Evolutionary conservation across 2,113 vertebrate species (phyloP), one percentile per base, ranked within the genome.

Genomic region (Empidonax alnorum): DNA sequence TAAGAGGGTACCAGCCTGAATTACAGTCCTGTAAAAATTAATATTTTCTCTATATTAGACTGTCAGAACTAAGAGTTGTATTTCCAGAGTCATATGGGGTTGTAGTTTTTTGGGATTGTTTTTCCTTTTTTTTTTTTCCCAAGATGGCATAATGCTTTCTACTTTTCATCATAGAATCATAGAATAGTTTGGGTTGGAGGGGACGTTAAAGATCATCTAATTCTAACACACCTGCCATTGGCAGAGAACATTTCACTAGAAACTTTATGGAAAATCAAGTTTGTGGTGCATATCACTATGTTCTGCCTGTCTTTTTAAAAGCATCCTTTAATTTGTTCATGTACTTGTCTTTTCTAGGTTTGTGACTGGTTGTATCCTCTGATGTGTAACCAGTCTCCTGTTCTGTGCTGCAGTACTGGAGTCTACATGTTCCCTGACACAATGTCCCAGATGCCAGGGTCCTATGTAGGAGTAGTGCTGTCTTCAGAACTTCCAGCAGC

Each of bases 361-460:
- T 99, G 99, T 96, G 99, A 99, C 97, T 99, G 99, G 99, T 75
- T 99, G 5, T 99, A 99, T 90, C 99, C 99, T 16, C 98, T 99
- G 30, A 99, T 99, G 98, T 95, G 98, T 81, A 97, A 96, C 72
- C 98, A 99, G 89, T 99, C 99, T 41, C 99, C 99, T 6, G 99
- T 99, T 84, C 95, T 99, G 73, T 98, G 99, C 82, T 99, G 99
- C 92, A 99, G 95, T 89, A 99, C 98, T 1, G 99, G 99, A 14
- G 99, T 99, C 91, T 99, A 99, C 95, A 99, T 99, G 99, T 99
- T 99, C 85, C 99, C 99, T 8, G 98, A 99, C 96, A 96, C 99
- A 67, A 99, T 99, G 99, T 98, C 99, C 13, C 98, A 99, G 53
- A 77, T 97, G 5, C 97, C 98, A 2, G 99, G 99, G 31, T 99